Evolutionary conservation across 2,888 invertebrate genomes (phyloP), one percentile per base, ranked within the genome.

Genomic region (Nymphalis c-album): DNA sequence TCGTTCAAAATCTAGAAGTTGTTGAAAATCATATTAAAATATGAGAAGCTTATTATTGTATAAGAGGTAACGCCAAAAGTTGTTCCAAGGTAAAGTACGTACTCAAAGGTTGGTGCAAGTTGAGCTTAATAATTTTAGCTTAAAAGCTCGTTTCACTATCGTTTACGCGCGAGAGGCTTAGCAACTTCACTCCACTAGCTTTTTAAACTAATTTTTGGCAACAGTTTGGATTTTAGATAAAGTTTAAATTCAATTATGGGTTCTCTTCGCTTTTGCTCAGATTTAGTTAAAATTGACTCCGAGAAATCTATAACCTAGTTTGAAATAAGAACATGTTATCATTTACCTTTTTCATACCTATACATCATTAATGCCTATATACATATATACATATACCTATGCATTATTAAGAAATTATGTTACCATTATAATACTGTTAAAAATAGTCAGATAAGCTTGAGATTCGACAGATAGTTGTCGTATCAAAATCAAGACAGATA

Each of bases 41-140:
- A 57, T 40, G 57, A 57, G 48, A 48, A 60, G 66, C 66, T 66
- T 66, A 71, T 68, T 68, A 64, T 63, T 73, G 73, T 74, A 68
- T 73, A 71, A 74, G 76, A 81, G 79, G 78, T 79, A 71, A 75
- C 80, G 78, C 78, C 81, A 81, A 77, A 78, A 82, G 81, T 85
- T 83, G 79, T 80, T 79, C 80, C 81, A 84, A 86, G 84, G 83
- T 78, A 66, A 57, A 46, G 61, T 66, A 66, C 71, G 76, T 77
- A 81, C 74, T 80, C 79, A 83, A 82, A 78, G 77, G 78, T 74
- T 75, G 76, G 81, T 78, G 82, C 83, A 86, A 89, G 85, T 87
- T 83, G 80, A 83, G 86, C 86, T 87, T 87, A 86, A 90, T 88
- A 89, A 91, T 87, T 91, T 91, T 86, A 91, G 87, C 89, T 87